phyloP scores from a whole-genome alignment of 2,113 vertebrate genomes.

The Poeciliopsis retropinna region DNA sequence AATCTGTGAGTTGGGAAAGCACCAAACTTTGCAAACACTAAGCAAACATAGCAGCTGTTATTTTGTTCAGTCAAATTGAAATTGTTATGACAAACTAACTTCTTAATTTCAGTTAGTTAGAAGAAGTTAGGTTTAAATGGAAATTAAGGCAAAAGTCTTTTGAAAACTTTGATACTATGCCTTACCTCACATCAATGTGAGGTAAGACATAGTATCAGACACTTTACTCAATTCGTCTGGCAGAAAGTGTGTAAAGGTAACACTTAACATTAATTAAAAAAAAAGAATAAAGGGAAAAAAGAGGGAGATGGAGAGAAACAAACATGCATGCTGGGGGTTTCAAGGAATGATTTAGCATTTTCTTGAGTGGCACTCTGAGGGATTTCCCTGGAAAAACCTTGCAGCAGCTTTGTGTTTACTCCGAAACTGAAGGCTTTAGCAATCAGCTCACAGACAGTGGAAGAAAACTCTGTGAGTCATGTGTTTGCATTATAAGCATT shows the following conservation, averaged over 20 bases:
- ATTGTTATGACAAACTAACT: no score
- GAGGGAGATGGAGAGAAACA: conserved; percentile 30
- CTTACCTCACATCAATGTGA: background rate
- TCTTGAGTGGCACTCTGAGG: conserved; percentile 67
- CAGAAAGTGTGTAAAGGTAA: background rate
- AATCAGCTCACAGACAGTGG: conserved; percentile 48
- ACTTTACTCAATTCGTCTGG: background rate
- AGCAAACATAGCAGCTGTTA: background rate
- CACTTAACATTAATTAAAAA: conserved; percentile 1
- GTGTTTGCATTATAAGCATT: conserved; percentile 44
- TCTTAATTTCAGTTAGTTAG: no score
- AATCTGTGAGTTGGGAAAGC: background rate
- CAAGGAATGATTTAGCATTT: conserved; percentile 72
- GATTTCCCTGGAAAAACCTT: conserved; percentile 70
- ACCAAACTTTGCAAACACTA: background rate
- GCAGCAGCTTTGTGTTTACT: conserved; percentile 34
- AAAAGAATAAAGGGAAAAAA: background rate
- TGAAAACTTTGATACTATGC: background rate
- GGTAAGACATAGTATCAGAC: no score
- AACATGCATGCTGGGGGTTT: conserved; percentile 49
- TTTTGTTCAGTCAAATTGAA: no score
- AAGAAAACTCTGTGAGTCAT: conserved; percentile 42
- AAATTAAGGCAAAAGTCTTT: no score
- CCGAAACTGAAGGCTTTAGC: conserved; percentile 47
- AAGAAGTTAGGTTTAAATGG: no score